Conservation (phyloP, 2,888 invertebrate genomes). For the Andrena dorsata region DNA sequence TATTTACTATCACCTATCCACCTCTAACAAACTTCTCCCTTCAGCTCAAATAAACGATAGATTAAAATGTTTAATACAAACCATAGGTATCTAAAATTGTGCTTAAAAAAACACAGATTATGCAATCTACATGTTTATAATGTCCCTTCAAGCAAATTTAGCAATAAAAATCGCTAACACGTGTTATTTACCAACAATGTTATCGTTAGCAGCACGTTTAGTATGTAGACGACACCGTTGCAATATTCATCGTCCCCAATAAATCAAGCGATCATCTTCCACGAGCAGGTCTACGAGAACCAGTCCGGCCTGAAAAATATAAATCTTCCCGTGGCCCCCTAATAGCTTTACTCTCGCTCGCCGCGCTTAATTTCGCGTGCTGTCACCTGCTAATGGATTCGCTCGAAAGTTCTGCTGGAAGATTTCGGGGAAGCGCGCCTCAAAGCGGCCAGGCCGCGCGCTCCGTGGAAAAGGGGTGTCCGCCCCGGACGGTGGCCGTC, state of each 20-base stretch:
- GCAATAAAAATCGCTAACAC: not conserved
- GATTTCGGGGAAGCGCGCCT: conserved; percentile 46
- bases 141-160: not conserved
- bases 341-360: conserved; percentile 39
- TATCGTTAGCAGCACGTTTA: not conserved
- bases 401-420: conserved; percentile 17
- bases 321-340: conserved; percentile 31
- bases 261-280: conserved; percentile 33
- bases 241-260: conserved; percentile 3
- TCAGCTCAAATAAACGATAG: no score
- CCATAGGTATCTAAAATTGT: no score
- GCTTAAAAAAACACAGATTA: no score
- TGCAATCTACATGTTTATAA: not conserved
- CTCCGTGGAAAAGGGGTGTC: not conserved
- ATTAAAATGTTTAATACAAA: no score
- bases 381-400: conserved; percentile 55
- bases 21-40: no score
- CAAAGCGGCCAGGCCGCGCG: not conserved
- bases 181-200: not conserved
- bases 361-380: conserved; percentile 46
- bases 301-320: conserved; percentile 19
- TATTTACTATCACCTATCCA: no score
- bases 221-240: not conserved
- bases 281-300: not conserved
- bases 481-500: conserved; percentile 15